Evolutionary conservation across 2,888 invertebrate species (phyloP), one percentile per base, ranked within the genome.

Genomic region (Archaeoteleia sp.): DNA sequence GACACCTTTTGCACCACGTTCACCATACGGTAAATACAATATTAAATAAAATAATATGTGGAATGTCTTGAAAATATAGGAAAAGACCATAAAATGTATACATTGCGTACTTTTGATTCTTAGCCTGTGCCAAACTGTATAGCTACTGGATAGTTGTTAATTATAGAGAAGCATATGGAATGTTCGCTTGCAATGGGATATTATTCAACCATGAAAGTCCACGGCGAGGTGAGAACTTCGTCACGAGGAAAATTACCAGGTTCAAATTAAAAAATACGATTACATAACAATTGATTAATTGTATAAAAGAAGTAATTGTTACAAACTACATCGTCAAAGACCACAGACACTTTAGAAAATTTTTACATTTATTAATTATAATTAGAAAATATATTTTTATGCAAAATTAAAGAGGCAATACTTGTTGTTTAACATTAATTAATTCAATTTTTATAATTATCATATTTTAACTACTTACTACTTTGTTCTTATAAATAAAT

Each of bases 131-230:
- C 2, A 98, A 98, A 86, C 89, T 97, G 73, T 98, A 96, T 83
- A 97, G 94, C 0, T 97, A 93, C 82, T 98, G 97, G 97, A 97
- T 97, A 78, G 95, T 96, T 0, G 90, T 95, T 17, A 98, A 98
- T 87, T 98, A 97, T 81, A 89, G 97, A 35, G 97, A 98, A 84
- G 97, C 98, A 0, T 98, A 98, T 82, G 90, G 91, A 46, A 96
- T 98, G 92, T 97, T 93, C 85, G 96, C 97, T 0, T 96, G 96
- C 80, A 98, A 98, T 86, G 98, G 98, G 0, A 94, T 98, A 62
- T 88, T 98, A 2, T 98, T 98, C 85, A 98, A 98, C 87, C 98
- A 98, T 82, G 98, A 98, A 87, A 95, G 95, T 76, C 98, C 98
- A 0, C 87, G 97, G 46, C 87, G 98, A 72, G 97, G 98, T 7